Evolutionary conservation across 2,113 vertebrate species (phyloP), one percentile per base, ranked within the genome.

Genomic region (Galemys pyrenaicus): DNA sequence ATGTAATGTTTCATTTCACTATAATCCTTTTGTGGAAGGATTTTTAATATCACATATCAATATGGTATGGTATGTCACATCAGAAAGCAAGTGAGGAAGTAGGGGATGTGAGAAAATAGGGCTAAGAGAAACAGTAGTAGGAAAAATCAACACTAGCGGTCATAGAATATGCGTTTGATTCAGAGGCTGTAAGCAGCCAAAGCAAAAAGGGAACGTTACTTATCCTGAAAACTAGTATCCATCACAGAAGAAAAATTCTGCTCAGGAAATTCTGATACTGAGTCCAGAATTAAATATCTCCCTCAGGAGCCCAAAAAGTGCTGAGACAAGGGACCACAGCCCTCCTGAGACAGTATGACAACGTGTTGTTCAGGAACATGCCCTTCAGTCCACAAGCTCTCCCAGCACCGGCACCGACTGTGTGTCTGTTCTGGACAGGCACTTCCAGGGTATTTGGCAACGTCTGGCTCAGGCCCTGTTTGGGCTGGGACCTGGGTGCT

Each of bases 1-100:
- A 3, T 46, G 7, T 82, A 78, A 58, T 91, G 26, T 92, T 87
- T 60, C 51, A 56, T 94, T 80, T 95, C 35, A 75, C 58, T 84
- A 1, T 77, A 35, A 24, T 58, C 67, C 15, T 91, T 82, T 49
- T 12, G 37, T 46, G 58, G 32, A 58, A 85, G 22, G 54, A 56
- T 51, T 81, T 65, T 79, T 95, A 64, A 62, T 56, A 20, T 9
- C 30, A 39, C 20, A 13, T 68, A 9, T 15, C 49, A 64, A 17
- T 54, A 39, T 41, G 22, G 13, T 24, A 12, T 10, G 3, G 10
- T 41, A 24, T 74, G 26, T 60, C 67, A 65, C 41, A 56, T 17
- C 12, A 41, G n/a, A 67, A 75, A 86, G 26, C 56, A 79, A 78
- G 8, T 54, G 17, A 46, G 78, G 60, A 85, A 46, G 73, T 20